Percentiles rank a stretch among this genome's conserved stretches.
phyloP scores from a whole-genome alignment of 2,113 vertebrate species.

The Pterocles orientalis region DNA sequence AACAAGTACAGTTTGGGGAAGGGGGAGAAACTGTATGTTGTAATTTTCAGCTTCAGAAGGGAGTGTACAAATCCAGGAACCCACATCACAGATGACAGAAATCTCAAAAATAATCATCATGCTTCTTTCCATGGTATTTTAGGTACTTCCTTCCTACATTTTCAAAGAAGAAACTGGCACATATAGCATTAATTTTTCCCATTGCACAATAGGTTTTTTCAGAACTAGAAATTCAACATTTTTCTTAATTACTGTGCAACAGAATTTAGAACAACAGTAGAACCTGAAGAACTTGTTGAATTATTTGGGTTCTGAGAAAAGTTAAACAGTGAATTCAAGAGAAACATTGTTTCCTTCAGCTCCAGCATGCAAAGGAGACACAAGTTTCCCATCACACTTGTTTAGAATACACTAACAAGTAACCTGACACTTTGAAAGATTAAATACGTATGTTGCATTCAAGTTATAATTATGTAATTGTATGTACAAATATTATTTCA shows the following conservation, averaged over 20 bases:
- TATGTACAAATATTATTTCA: constrained; percentile 60
- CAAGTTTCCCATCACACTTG: constrained; percentile 23
- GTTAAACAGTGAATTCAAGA: neutral
- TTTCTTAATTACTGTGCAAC: neutral
- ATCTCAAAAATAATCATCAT: neutral
- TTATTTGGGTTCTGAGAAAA: neutral
- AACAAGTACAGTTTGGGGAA: neutral
- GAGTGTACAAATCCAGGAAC: neutral
- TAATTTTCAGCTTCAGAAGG: neutral
- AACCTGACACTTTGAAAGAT: constrained; percentile 36
- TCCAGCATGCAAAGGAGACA: neutral
- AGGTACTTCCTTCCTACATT: neutral
- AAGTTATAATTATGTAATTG: constrained; percentile 58
- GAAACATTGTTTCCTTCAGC: neutral
- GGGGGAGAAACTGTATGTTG: neutral
- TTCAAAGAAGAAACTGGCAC: neutral
- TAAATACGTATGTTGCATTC: constrained; percentile 30
- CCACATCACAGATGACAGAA: neutral
- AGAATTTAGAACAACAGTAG: neutral
- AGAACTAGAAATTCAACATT: neutral
- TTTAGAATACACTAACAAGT: constrained; percentile 25
- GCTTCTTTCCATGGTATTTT: neutral
- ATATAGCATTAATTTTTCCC: neutral
- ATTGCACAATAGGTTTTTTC: neutral
- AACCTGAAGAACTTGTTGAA: neutral